Evolutionary conservation across 2,888 invertebrate species (phyloP).

Genomic region (Lasioglossum lativentre): DNA sequence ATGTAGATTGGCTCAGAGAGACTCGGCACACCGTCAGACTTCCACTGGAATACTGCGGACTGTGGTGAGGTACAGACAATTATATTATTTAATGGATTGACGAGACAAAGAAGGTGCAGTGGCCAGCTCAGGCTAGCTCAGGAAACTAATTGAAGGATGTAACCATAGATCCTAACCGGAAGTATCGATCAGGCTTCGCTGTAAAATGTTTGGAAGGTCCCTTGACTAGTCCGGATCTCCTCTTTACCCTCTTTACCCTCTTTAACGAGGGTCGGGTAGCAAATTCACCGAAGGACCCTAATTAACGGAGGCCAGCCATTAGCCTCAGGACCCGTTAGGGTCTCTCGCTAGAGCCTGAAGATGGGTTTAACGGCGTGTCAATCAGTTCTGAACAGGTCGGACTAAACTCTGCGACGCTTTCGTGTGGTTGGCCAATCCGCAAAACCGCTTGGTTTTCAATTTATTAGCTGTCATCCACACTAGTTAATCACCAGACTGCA

Average conservation of each 20-base stretch:
- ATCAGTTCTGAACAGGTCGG: not conserved
- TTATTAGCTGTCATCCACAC: not conserved
- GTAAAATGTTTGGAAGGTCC: conserved; percentile 6
- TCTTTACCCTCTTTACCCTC: not conserved
- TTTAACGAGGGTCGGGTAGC: not conserved
- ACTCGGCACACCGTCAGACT: too few species aligned
- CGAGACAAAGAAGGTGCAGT: not conserved
- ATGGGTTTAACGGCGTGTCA: not conserved
- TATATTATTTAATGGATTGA: not conserved
- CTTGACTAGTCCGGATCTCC: not conserved
- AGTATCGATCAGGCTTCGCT: not conserved
- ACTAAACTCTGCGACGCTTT: not conserved
- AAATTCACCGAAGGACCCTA: not conserved
- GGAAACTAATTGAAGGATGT: not conserved
- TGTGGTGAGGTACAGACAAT: too few species aligned
- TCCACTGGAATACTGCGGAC: too few species aligned
- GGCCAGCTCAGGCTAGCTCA: not conserved
- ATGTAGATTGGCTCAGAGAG: too few species aligned
- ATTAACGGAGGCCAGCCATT: not conserved
- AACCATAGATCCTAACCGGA: not conserved
- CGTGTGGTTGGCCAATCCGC: not conserved
- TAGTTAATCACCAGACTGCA: not conserved
- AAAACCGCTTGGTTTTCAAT: not conserved
- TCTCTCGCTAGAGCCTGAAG: not conserved
- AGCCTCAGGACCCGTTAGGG: not conserved